Evolutionary conservation across 92 coral and sea anemone species (phyloP).

Genomic region (Parazoanthus swiftii): DNA sequence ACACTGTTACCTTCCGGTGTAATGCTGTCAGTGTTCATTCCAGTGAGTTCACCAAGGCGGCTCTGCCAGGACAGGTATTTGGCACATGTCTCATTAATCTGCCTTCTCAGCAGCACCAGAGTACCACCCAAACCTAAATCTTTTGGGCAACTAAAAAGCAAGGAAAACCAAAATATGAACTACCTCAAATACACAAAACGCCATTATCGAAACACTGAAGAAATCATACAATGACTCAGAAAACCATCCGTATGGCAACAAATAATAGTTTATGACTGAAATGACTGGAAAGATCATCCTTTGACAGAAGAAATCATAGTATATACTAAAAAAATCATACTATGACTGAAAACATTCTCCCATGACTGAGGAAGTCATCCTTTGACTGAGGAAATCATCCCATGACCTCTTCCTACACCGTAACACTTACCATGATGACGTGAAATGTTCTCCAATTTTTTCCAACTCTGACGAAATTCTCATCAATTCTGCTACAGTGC

Average conservation of each 20-base stretch:
- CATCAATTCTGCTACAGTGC: conserved; percentile 40
- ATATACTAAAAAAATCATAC: too few species aligned
- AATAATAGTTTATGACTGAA: too few species aligned
- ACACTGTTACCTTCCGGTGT: conserved; percentile 42
- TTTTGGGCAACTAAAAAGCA: conserved; percentile 44
- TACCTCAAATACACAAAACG: too few species aligned
- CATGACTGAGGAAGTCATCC: too few species aligned
- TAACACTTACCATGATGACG: conserved; percentile 50
- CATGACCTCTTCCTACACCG: background rate
- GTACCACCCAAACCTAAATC: conserved; percentile 66
- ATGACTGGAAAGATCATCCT: too few species aligned
- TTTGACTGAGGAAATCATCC: too few species aligned
- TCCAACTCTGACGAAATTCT: conserved; percentile 32
- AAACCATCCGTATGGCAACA: too few species aligned
- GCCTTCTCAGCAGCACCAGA: conserved; percentile 47
- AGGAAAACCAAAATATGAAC: background rate
- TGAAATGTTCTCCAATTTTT: conserved; percentile 47
- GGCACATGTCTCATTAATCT: conserved; percentile 47
- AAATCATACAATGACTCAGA: too few species aligned
- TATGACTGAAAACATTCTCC: too few species aligned
- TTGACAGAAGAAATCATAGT: background rate
- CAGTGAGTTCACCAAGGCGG: background rate
- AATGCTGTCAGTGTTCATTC: conserved; percentile 8
- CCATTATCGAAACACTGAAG: background rate
- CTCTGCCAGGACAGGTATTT: conserved; percentile 49